Base-by-base conservation (phyloP, 2,113 vertebrate species). In the Neolamprologus sp. region DNA sequence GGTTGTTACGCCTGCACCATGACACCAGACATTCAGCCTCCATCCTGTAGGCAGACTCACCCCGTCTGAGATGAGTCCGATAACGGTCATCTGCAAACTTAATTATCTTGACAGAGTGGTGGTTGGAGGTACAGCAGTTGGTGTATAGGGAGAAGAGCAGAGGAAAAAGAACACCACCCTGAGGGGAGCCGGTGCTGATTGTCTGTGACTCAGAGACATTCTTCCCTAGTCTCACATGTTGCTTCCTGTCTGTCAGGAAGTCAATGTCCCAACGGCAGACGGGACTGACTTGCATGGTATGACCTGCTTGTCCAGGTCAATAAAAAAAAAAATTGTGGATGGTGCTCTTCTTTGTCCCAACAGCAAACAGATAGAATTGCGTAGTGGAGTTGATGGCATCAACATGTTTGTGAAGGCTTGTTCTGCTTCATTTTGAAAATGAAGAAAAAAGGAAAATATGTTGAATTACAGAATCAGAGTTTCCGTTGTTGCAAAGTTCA, bases 41-140 rank as follows among this genome's bases (percentile, higher is more conserved):
- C 4, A 3, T 55, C 4, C 53, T 55, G 53, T 55, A 13, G 0
- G 21, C 53, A 1, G 53, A 55, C 11, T 55, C 11, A 55, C 21
- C 53, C 11, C 6, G 11, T 23, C 11, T 6, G 2, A 55, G 53
- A 55, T 55, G 11, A 55, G 11, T 55, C 53, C 11, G 2, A 55
- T 55, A 23, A 13, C 4, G 11, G 4, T 13, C 53, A 55, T 13
- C 53, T 13, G 53, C 1, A 55, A 55, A 55, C 53, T 55, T 55
- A 55, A 55, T 0, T 23, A 55, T 23, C 21, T 3, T 55, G 53
- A 55, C 53, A 23, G 21, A 55, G 21, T 23, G 53, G 53, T 23
- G 53, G 11, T 55, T 55, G 53, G 21, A 55, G 53, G 21, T 55
- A 23, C 11, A 55, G 21, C 53, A 1, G 6, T 7, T 55, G 21